Conservation (phyloP, 1,140 invertebrate species). For the Aphidius gifuensis region DNA sequence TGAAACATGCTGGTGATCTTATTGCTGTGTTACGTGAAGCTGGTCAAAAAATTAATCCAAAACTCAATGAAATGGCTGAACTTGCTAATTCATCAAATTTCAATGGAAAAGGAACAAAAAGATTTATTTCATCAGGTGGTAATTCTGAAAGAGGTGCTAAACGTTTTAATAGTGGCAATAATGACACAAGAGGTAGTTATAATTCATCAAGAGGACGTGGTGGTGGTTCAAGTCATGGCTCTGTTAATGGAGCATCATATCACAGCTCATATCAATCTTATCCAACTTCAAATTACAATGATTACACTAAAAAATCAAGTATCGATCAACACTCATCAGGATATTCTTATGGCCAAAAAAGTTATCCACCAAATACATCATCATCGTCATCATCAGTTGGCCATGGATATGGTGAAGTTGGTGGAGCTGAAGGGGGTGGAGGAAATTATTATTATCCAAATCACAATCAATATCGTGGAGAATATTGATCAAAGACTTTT, state of each 20-base stretch:
- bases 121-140: conserved; percentile 32
- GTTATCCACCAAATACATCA: conserved; percentile 31
- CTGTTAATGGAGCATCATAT: conserved; percentile 31
- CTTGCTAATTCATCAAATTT: conserved; percentile 46
- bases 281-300: conserved; percentile 38
- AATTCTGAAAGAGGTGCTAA: conserved; percentile 32
- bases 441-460: too few relatives aligned
- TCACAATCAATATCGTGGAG: too few relatives aligned
- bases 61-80: conserved; percentile 57
- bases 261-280: conserved; percentile 33
- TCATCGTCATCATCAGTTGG: too few relatives aligned
- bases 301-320: conserved; percentile 28
- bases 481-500: too few relatives aligned
- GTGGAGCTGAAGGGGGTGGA: too few relatives aligned
- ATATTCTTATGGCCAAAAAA: conserved; percentile 41
- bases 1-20: conserved; percentile 67
- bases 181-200: conserved; percentile 29
- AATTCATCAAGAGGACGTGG: conserved; percentile 33
- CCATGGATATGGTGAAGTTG: too few relatives aligned
- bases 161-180: conserved; percentile 27
- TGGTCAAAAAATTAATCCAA: conserved; percentile 66
- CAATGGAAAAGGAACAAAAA: conserved; percentile 42
- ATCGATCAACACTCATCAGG: conserved; percentile 26
- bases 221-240: conserved; percentile 27
- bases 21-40: conserved; percentile 70